Evolutionary conservation across 2,797 vertebrate species (phyloP), one percentile per base, ranked within the genome.

Genomic region (Meriones psammophilus): DNA sequence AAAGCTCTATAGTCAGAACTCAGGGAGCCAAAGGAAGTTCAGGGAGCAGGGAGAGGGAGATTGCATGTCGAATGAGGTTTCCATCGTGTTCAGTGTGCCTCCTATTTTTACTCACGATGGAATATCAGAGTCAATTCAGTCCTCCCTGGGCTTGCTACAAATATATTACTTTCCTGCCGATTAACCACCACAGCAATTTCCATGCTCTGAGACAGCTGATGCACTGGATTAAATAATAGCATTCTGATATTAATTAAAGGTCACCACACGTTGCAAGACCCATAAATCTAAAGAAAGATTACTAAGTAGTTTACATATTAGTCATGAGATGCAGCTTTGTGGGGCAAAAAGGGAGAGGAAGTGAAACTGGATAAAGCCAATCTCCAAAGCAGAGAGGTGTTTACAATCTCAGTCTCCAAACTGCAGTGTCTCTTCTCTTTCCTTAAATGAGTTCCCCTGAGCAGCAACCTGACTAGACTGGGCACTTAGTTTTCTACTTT

Each of bases 221-320:
- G 14, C 30, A 69, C 24, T 78, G 62, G 24, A 71, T 90, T 85
- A 78, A 77, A 60, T 54, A 77, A 77, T 69, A 36, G 58, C 42
- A 46, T 17, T 76, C 2, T 20, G 42, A 76, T 76, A 30, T 5
- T n/a, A 89, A 56, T 60, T 24, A 36, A 83, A 88, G 58, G 58
- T 76, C 5, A 76, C n/a, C 28, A n/a, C 58, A 50, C 84, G 30
- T 77, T 89, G 5, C 28, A 86, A 73, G 79, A 46, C 74, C 36
- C 42, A 74, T 78, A 33, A 60, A 77, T 56, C 30, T 14, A 77
- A 85, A 77, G 88, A 46, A 60, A 85, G 64, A 60, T 77, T 56
- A 85, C 8, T 54, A n/a, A 50, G 24, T 12, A 78, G 73, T 71
- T 62, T 62, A 85, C 13, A 54, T n/a, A 46, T 14, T 81, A 64